Percentiles rank a stretch among this genome's conserved stretches.
phyloP scores from a whole-genome alignment of 2,797 vertebrate genomes.

The Pitangus sulphuratus region DNA sequence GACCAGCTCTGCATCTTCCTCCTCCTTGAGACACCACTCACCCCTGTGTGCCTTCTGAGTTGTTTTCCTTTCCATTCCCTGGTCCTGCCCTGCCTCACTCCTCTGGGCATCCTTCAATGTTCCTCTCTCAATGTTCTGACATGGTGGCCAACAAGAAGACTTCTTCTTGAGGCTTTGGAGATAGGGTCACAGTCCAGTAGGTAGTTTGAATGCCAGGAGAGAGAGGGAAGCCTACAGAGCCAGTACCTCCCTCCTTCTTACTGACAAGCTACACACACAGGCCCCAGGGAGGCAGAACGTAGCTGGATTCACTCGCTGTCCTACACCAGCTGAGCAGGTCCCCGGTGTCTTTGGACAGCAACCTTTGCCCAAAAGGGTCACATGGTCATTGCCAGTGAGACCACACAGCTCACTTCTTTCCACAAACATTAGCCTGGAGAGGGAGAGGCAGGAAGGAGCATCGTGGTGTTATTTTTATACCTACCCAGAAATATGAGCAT shows the following conservation, averaged over 20 bases:
- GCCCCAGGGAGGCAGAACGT: background rate
- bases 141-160: background rate
- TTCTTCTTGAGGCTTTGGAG: background rate
- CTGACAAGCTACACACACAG: background rate
- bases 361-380: background rate
- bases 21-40: background rate
- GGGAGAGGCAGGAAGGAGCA: background rate
- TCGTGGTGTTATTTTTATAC: background rate
- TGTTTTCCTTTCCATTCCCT: background rate
- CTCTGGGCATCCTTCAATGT: background rate
- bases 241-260: background rate
- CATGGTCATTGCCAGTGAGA: rapidly evolving
- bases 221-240: background rate
- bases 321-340: background rate
- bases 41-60: background rate
- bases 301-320: rapidly evolving
- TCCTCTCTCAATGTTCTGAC: background rate
- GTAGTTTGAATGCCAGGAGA: background rate
- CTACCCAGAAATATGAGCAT: background rate
- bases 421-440: background rate
- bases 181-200: background rate
- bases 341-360: background rate
- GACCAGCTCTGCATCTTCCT: background rate
- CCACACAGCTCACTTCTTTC: background rate
- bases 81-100: background rate